Base-by-base conservation (phyloP, 2,797 vertebrate genomes). In the Hafferia zeledoni region DNA sequence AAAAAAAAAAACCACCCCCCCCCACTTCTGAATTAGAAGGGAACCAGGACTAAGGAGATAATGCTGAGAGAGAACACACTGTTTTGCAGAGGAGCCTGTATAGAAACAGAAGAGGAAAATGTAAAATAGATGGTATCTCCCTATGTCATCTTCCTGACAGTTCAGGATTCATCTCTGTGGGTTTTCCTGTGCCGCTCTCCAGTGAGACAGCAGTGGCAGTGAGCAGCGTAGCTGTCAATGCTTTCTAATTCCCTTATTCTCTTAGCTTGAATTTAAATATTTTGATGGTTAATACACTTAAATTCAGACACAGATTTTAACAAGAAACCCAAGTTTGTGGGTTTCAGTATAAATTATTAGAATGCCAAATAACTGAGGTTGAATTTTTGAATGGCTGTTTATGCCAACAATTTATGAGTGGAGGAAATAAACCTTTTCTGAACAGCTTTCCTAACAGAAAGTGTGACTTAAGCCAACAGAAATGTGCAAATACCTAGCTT, bases 401-500 rank as follows among this genome's bases (percentile, higher is more conserved):
- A 93, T 83, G 87, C 91, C 91, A 95, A 43, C 87, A 90, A 6
- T 93, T 94, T 93, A 60, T 88, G 63, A 93, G 72, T 28, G 37
- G 55, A 90, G 92, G 94, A 97, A 94, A 91, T 91, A 96, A 94
- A 96, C 85, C 67, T 94, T 91, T 93, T 97, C 74, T 90, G 83
- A 94, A 83, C 74, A 94, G 85, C 57, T 89, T 89, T 94, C 64
- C 79, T 93, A 94, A 84, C 63, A 96, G 83, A 94, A 93, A 96
- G 81, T 79, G 85, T 89, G 87, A 95, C 72, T 93, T 96, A 79
- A 94, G 47, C 53, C 87, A 93, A 81, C 60, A 95, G 92, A 95
- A 95, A 96, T 95, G 94, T 95, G 90, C 89, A 95, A 94, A 95
- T 93, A 92, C 50, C 27, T 72, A 87, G 43, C 82, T 85, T 77